Base-by-base conservation (phyloP, 2,888 invertebrate species). In the Harpalus rufipes region DNA sequence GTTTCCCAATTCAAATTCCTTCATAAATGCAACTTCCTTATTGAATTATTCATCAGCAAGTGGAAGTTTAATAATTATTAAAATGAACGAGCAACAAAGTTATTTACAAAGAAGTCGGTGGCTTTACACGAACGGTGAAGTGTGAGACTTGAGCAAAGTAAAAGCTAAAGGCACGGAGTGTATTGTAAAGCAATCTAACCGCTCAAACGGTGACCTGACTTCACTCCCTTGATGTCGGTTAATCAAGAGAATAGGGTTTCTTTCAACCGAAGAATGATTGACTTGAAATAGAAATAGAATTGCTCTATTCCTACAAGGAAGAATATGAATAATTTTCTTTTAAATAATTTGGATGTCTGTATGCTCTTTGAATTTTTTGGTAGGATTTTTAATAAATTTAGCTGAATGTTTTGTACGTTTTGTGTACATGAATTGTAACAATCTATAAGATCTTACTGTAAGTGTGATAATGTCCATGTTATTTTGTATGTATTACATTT, bases 41-140 rank as follows among this genome's bases (percentile, higher is more conserved):
- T 63, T 63, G 63, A 63, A 63, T 63, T 63, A 63, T 63, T 63
- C 63, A 63, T 63, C 18, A 63, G 32, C n/a, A 16, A 4, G 59
- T 63, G 21, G 21, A 63, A 63, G 21, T 63, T 63, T 63, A 63
- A 63, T 63, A 63, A 63, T 63, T 18, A 63, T 63, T 21, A 63
- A 63, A 63, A 12, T 25, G 21, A 63, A 63, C 63, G 25, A 63
- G 21, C 63, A 25, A 63, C 21, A 63, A 63, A 63, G 12, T 25
- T 63, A 63, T 63, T 63, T 63, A 63, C 25, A 63, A 63, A 63
- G 12, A 12, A 32, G 7, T 25, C 21, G 10, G 12, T 51, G 44
- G 44, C 44, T 51, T 51, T 12, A 12, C 10, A 10, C 2, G 44
- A 12, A 51, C 10, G 4, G 32, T 32, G 12, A 2, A 51, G 44